These are phyloP conservation scores for Andrena praecox DNA, from an alignment of 2,888 invertebrate genomes.

Conservation along the genomic window DNA sequence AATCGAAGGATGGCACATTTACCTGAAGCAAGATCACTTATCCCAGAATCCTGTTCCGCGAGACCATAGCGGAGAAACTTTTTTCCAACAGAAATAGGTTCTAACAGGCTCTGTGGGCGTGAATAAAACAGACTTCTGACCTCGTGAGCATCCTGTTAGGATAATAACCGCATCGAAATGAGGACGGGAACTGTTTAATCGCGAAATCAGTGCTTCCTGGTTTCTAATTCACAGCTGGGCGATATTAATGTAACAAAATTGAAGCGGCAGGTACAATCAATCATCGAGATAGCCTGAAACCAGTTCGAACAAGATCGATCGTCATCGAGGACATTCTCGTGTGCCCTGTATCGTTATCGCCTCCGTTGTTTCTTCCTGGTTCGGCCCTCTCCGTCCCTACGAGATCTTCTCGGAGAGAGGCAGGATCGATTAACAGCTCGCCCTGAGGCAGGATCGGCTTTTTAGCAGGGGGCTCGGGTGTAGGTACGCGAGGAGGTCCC, in stretches of 20 bases:
- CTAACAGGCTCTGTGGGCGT: too few species aligned
- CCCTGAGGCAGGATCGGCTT: slow-evolving; percentile 30
- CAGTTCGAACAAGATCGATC: slow-evolving; percentile 43
- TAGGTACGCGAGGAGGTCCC: slow-evolving; percentile 21
- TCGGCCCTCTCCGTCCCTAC: background rate
- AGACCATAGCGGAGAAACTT: too few species aligned
- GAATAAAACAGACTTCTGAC: too few species aligned
- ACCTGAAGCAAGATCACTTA: too few species aligned
- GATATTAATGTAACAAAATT: slow-evolving; percentile 1
- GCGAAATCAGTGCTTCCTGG: background rate
- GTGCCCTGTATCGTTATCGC: slow-evolving; percentile 30
- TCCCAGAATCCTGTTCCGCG: too few species aligned
- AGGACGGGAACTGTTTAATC: background rate
- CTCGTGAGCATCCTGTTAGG: background rate
- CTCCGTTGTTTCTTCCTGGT: background rate
- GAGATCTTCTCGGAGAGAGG: slow-evolving; percentile 2
- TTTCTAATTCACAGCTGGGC: slow-evolving; percentile 3
- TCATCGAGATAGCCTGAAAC: slow-evolving; percentile 33
- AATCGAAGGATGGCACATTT: too few species aligned
- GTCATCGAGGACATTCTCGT: slow-evolving; percentile 21
- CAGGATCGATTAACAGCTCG: slow-evolving; percentile 50
- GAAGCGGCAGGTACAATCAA: slow-evolving; percentile 23
- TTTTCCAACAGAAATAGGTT: too few species aligned
- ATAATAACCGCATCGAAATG: background rate
- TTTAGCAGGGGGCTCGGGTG: slow-evolving; percentile 25